Conservation (phyloP, 37 sponge, comb jelly and placozoan species). For the Hexactinellida sp. region DNA sequence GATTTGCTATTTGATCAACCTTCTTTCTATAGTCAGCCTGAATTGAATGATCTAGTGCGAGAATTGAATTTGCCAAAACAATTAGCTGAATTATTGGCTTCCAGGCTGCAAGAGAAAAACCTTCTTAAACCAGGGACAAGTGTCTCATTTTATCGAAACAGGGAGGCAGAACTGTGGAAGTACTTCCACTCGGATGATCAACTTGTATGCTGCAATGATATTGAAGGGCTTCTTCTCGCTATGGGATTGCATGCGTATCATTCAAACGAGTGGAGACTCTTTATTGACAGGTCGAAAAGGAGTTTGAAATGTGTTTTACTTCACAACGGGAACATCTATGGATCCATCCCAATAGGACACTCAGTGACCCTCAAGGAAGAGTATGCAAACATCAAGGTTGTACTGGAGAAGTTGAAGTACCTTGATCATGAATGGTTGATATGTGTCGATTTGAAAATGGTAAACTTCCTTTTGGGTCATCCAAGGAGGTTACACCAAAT, state of each 20-base stretch:
- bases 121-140: not conserved
- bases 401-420: not conserved
- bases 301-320: not conserved
- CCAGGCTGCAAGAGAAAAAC: not conserved
- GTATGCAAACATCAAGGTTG: not conserved
- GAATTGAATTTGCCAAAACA: not conserved
- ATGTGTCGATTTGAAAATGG: not conserved
- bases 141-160: not conserved
- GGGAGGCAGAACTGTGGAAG: not conserved
- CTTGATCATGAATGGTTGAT: not conserved
- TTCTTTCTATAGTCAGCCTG: not conserved
- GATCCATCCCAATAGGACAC: not conserved
- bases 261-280: not conserved
- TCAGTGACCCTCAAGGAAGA: not conserved
- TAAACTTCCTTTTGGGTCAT: not conserved
- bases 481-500: not conserved
- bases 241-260: not conserved
- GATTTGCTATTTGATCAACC: not conserved
- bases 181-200: not conserved
- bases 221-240: not conserved
- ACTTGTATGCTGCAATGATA: constrained; percentile 3
- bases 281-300: not conserved
- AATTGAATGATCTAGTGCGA: not conserved
- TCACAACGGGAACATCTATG: not conserved
- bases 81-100: not conserved